Base-by-base conservation (phyloP, 2,888 invertebrate genomes). In the Aphidoletes aphidimyza region DNA sequence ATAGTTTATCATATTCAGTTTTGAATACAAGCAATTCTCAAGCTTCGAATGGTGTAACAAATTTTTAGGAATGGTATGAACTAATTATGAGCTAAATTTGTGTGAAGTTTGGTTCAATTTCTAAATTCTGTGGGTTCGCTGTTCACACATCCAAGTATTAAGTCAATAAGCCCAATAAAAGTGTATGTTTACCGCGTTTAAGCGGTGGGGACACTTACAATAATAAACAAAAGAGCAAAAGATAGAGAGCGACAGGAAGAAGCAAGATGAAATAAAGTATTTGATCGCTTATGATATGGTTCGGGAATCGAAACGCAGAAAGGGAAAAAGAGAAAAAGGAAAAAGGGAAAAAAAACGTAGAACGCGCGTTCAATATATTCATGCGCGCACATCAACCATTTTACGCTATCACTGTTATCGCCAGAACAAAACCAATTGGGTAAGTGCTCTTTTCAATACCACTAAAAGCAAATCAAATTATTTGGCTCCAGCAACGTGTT, bases 391-490 rank as follows among this genome's bases (percentile, higher is more conserved):
- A 83, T 45, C 39, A 69, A 59, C 59, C 83, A 37, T 37, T 84
- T 54, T 83, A 49, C 84, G 69, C 69, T 81, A 81, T 81, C 81
- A 81, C 81, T 37, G 81, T 37, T 81, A 81, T 81, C 81, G 81
- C 37, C 81, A n/a, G 37, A 37, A 81, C 22, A 81, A 81, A 85
- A 85, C 83, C 85, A 85, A 85, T 85, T 85, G 85, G 85, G 83
- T 84, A 85, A 85, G 85, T 85, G 85, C 85, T 85, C 85, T 85
- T 85, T 85, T 85, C 85, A 84, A 85, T 85, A 84, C 84, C 85
- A 85, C 85, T 85, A 85, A 85, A 85, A 85, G 85, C 84, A 85
- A 85, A 85, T 85, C 85, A 85, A 85, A 85, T 85, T 85, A 85
- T 83, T 83, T 84, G 83, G 37, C 83, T 83, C 81, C 22, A 30